A percentile compares a stretch with the other conserved stretches of the same genome.
Evolutionary conservation across 2,888 invertebrate species (phyloP).

Genomic region (Lottia scabra): DNA sequence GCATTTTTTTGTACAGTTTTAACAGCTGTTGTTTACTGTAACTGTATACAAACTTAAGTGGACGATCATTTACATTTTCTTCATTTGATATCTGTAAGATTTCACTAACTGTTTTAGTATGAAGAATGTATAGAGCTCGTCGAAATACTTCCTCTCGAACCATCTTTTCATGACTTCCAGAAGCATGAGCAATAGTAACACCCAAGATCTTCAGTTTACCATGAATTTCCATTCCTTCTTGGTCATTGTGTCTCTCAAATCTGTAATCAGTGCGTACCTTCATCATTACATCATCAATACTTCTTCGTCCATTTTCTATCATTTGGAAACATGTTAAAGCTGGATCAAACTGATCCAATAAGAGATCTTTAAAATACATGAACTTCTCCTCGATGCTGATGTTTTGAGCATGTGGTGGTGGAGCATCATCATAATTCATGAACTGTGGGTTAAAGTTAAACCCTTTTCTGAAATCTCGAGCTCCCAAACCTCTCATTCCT

Average conservation of each 20-base stretch:
- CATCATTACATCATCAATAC: neutral
- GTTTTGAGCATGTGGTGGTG: neutral
- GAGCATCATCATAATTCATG: neutral
- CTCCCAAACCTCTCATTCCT: too few relatives aligned
- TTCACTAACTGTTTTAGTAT: neutral
- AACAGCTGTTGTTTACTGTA: neutral
- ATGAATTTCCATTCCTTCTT: neutral
- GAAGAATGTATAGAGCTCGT: neutral
- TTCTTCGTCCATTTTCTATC: neutral
- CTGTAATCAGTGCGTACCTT: neutral
- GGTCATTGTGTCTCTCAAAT: neutral
- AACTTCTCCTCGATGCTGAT: constrained; percentile 1
- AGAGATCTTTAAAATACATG: neutral
- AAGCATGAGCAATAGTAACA: neutral
- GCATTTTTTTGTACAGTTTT: neutral
- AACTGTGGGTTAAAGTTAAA: too few relatives aligned
- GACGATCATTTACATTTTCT: neutral
- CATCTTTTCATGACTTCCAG: neutral
- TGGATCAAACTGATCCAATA: neutral
- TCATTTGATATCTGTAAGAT: neutral
- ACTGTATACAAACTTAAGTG: neutral
- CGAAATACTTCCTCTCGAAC: neutral
- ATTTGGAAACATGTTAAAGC: neutral
- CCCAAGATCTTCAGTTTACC: neutral
- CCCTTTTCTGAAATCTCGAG: too few relatives aligned